These are phyloP conservation scores for Mya arenaria DNA, from an alignment of 1,140 invertebrate species.

Conservation along the genomic window DNA sequence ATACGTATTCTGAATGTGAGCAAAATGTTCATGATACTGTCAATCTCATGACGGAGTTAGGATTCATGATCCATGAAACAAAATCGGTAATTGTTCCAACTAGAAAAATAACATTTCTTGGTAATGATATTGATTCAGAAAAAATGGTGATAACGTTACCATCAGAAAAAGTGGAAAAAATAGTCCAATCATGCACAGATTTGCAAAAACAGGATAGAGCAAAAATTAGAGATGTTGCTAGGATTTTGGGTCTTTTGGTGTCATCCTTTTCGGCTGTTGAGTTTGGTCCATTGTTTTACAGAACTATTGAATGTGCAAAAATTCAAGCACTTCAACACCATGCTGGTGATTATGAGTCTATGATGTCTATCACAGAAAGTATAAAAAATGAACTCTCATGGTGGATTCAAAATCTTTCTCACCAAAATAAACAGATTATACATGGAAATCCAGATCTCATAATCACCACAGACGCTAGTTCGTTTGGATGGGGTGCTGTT, in stretches of 20 bases:
- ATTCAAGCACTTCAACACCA: neutral
- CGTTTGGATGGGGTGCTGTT: constrained; percentile 5
- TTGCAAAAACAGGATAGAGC: neutral
- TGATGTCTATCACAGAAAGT: neutral
- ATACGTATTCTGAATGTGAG: constrained; percentile 26
- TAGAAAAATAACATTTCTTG: constrained; percentile 39
- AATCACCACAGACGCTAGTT: constrained; percentile 2
- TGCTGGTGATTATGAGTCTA: neutral
- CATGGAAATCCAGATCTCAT: constrained; percentile 20
- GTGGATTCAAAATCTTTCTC: constrained; percentile 19
- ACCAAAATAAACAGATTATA: neutral
- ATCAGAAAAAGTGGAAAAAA: constrained; percentile 9
- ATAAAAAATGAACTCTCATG: constrained; percentile 10
- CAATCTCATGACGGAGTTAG: constrained; percentile 1
- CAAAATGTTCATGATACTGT: constrained; percentile 34
- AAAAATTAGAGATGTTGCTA: neutral
- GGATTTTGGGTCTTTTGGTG: constrained; percentile 11
- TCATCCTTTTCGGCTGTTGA: constrained; percentile 9
- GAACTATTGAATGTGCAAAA: constrained; percentile 23
- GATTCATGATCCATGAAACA: constrained; percentile 48
- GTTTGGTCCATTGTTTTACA: constrained; percentile 8
- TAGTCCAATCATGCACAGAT: constrained; percentile 11
- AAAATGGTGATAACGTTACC: constrained; percentile 42
- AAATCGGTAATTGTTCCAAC: constrained; percentile 54
- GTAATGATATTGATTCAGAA: constrained; percentile 48